These are phyloP conservation scores for Leptarthrus brevirostris DNA, from an alignment of 2,888 invertebrate species.

Conservation along the genomic window DNA sequence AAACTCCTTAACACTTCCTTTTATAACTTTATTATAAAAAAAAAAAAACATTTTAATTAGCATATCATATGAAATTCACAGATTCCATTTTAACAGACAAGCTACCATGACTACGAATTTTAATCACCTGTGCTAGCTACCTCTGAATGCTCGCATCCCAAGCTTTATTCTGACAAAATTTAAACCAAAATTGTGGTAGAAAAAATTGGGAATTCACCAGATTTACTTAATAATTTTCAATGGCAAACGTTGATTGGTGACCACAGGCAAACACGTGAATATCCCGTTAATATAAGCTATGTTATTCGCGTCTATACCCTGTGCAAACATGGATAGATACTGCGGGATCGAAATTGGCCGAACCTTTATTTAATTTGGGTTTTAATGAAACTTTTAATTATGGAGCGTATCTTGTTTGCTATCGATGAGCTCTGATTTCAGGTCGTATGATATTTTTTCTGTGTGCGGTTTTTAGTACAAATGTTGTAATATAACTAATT, in stretches of 20 bases:
- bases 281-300: background rate
- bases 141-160: too few species aligned
- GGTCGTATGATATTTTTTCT: conserved; percentile 12
- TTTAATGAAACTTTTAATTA: conserved; percentile 43
- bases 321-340: conserved; percentile 1
- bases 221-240: conserved; percentile 14
- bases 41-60: too few species aligned
- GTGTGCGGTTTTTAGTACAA: conserved; percentile 18
- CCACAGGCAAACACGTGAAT: conserved; percentile 19
- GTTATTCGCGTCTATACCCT: background rate
- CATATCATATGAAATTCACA: too few species aligned
- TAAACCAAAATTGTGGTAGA: conserved; percentile 13
- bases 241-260: conserved; percentile 20
- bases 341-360: conserved; percentile 15
- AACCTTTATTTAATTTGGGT: conserved; percentile 31
- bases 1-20: too few species aligned
- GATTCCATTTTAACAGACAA: too few species aligned
- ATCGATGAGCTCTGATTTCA: conserved; percentile 18
- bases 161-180: conserved; percentile 2
- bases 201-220: conserved; percentile 26
- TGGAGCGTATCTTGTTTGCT: conserved; percentile 26
- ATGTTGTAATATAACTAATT: too few species aligned
- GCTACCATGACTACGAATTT: too few species aligned
- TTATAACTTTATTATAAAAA: too few species aligned
- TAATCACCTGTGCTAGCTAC: too few species aligned